Percentiles rank a stretch among this genome's conserved stretches.
These are phyloP conservation scores for Ceraclea dissimilis DNA, from an alignment of 2,888 invertebrate species.

Conservation along the genomic window DNA sequence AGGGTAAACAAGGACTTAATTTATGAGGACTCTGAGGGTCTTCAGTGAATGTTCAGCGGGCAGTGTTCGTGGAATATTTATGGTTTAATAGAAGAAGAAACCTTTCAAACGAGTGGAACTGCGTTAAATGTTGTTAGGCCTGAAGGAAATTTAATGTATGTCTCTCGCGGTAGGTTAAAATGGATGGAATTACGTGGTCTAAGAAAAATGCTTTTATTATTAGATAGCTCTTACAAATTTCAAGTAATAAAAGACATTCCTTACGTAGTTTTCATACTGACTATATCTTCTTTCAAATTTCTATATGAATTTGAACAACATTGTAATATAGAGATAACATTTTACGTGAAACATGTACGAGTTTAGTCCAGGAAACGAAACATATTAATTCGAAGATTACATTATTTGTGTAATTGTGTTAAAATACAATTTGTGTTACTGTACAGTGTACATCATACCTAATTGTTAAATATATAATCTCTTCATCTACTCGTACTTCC, in stretches of 20 bases:
- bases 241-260: not conserved
- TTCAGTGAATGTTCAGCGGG: not conserved
- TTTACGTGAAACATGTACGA: not conserved
- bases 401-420: too few relatives aligned
- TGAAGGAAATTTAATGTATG: too few relatives aligned
- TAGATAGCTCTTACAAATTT: too few relatives aligned
- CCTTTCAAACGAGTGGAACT: not conserved
- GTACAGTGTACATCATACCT: not conserved
- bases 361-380: not conserved
- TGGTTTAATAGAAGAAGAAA: too few relatives aligned
- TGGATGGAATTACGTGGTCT: too few relatives aligned
- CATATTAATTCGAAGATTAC: not conserved
- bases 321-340: not conserved
- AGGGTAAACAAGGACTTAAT: not conserved
- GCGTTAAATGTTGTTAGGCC: too few relatives aligned
- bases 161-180: too few relatives aligned
- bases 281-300: not conserved
- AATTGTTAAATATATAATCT: not conserved
- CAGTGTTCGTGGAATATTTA: not conserved
- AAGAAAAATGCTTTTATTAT: too few relatives aligned
- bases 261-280: not conserved
- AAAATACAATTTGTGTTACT: too few relatives aligned
- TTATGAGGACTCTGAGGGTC: not conserved
- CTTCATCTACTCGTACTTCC: too few relatives aligned
- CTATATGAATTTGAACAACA: not conserved